Conservation (phyloP, 2,797 vertebrate genomes). For the Varecia variegata region DNA sequence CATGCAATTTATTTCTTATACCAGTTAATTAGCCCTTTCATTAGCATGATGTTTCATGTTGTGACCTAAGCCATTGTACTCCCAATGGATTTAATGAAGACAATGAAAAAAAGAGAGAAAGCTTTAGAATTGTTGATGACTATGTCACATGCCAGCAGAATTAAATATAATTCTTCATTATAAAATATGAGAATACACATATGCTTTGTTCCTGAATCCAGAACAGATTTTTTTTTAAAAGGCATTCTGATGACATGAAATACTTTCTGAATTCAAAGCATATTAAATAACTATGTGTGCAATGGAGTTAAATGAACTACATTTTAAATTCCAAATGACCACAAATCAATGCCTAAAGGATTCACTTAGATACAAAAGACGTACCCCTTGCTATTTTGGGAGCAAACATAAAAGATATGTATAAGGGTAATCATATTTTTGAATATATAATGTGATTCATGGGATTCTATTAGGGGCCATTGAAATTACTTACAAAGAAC, state of each 20-base stretch:
- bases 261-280: conserved; percentile 55
- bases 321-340: conserved; percentile 14
- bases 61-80: conserved; percentile 60
- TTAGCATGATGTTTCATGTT: conserved; percentile 62
- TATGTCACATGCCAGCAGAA: background rate
- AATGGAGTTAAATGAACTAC: background rate
- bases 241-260: background rate
- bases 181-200: background rate
- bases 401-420: conserved; percentile 68
- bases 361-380: conserved; percentile 30
- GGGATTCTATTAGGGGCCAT: conserved; percentile 51
- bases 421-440: conserved; percentile 74
- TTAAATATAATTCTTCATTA: conserved; percentile 11
- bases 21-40: conserved; percentile 69
- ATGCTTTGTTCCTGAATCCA: background rate
- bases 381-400: conserved; percentile 27
- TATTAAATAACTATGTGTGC: background rate
- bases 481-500: conserved; percentile 68
- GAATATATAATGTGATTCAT: conserved; percentile 70
- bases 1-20: conserved; percentile 44
- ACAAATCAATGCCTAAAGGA: conserved; percentile 50
- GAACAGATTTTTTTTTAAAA: background rate
- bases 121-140: background rate
- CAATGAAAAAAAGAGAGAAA: background rate
- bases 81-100: conserved; percentile 48